Base-by-base conservation (phyloP, 2,888 invertebrate species). In the Globia sparganii region DNA sequence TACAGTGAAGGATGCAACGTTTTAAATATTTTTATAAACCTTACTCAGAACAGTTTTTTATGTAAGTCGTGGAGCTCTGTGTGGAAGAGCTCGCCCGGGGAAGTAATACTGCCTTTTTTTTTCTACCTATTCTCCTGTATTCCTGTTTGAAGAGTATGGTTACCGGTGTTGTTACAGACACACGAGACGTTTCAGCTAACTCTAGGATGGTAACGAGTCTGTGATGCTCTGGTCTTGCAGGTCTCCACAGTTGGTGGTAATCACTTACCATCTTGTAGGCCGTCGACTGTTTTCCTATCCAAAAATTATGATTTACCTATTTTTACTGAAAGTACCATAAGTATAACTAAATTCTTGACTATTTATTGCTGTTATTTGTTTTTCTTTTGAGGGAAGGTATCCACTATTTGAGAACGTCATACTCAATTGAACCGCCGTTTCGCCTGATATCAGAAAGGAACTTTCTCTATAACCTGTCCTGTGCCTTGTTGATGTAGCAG, bases 401-500 rank as follows among this genome's bases (percentile, higher is more conserved):
- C 65, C 31, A n/a, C 31, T 25, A 21, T 53, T 34, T 58, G 49
- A 65, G 34, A 40, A 49, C 5, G 13, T 58, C 53, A 21, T 34
- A 18, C 34, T 49, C 56, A 72, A 62, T 11, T 25, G 4, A 37
- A 37, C 21, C 46, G 43, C 18, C n/a, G 28, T 61, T 49, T 13
- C 2, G 53, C 59, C 56, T 25, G 34, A 34, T 56, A 28, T 37
- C 5, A 5, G n/a, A 11, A 18, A 28, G 15, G 37, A 40, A 64
- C 21, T 31, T 66, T 13, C 21, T 13, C 31, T 66, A 15, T 21
- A 28, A 15, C 34, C 11, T 62, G 18, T 46, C 11, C 28, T 40
- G 64, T 72, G 80, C 58, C 62, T 49, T 64, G 86, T 84, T 84
- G 84, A 40, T 66, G 21, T 78, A 79, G 77, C n/a, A n/a, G n/a